phyloP scores from a whole-genome alignment of 2,113 vertebrate species.

The Eubucco bourcierii region DNA sequence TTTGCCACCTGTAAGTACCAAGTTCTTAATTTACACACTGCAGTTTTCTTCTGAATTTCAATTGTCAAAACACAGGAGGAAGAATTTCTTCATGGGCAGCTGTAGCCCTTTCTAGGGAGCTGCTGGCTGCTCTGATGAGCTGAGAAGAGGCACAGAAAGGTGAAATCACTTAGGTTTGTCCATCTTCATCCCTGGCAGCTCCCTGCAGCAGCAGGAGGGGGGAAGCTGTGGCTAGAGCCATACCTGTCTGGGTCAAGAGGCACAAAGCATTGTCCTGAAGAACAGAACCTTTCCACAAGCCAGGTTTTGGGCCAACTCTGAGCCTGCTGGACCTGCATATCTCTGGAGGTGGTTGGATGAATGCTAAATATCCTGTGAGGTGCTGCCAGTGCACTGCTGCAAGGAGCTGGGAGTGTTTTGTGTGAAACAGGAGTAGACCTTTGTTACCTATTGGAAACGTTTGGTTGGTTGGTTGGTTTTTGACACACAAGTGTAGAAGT shows the following conservation, averaged over 20 bases:
- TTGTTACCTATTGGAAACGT: conserved; percentile 53
- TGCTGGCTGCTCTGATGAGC: not conserved
- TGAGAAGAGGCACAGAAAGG: not conserved
- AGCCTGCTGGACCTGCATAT: not conserved
- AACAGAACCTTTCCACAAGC: not conserved
- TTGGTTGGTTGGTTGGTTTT: not conserved
- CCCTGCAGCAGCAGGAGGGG: not conserved
- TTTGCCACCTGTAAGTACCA: not conserved
- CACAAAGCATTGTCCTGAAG: not conserved
- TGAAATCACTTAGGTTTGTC: not conserved
- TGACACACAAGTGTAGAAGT: not conserved
- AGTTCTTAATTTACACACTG: not conserved
- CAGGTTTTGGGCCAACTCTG: not conserved
- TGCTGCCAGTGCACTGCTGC: not conserved
- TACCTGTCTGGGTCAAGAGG: fast-evolving
- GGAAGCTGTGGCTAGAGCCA: not conserved
- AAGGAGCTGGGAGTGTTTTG: not conserved
- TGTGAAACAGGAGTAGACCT: conserved; percentile 43
- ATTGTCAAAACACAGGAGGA: not conserved
- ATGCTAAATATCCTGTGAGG: not conserved
- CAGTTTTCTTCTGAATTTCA: not conserved
- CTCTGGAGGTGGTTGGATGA: not conserved
- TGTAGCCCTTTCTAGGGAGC: not conserved
- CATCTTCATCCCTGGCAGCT: not conserved
- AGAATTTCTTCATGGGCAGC: fast-evolving